Evolutionary conservation across 64 coral and sea anemone genomes (phyloP), one percentile per base, ranked within the genome.

Genomic region (Pachyseris speciosa): DNA sequence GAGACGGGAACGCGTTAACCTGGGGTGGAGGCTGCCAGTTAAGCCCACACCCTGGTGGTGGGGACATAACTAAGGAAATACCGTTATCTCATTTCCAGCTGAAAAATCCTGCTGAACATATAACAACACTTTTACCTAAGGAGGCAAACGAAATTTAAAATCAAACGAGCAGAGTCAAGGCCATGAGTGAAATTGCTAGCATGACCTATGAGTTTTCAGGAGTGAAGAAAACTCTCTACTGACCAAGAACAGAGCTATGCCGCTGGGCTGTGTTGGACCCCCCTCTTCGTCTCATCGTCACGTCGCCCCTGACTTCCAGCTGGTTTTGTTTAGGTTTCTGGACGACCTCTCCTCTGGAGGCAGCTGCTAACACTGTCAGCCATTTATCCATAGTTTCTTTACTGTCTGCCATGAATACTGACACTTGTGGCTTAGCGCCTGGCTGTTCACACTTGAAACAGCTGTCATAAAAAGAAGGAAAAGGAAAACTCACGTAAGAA

Each of bases 361-460:
- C 72, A 26, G 85, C 47, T 3, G 49, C 31, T 40, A 96, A 77
- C 29, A 96, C 80, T 25, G 48, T 50, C 5, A 96, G 29, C 94
- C 94, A 96, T 20, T 26, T 69, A 22, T 90, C 78, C 68, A 96
- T 88, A 3, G 89, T 91, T 19, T 93, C 79, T 32, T 96, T 80
- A 79, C 13, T 89, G 36, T 96, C 90, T 5, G 94, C 86, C 28
- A 80, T 86, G 38, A 96, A 85, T 17, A 75, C 58, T 16, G 70
- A 70, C 37, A 72, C 88, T 1, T 81, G 45, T 38, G 94, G 64
- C 76, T 93, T 96, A 22, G 72, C n/a, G 9, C 75, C 86, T 16
- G 84, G 34, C 34, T 78, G 48, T 52, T 93, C 86, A 16, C 87
- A 72, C 64, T 93, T 96, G 52, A 96, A 96, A 96, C 90, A 93